Percentiles rank a stretch among this genome's conserved stretches.
Evolutionary conservation across 2,797 vertebrate species (phyloP).

Genomic region (Sciaenops ocellatus): DNA sequence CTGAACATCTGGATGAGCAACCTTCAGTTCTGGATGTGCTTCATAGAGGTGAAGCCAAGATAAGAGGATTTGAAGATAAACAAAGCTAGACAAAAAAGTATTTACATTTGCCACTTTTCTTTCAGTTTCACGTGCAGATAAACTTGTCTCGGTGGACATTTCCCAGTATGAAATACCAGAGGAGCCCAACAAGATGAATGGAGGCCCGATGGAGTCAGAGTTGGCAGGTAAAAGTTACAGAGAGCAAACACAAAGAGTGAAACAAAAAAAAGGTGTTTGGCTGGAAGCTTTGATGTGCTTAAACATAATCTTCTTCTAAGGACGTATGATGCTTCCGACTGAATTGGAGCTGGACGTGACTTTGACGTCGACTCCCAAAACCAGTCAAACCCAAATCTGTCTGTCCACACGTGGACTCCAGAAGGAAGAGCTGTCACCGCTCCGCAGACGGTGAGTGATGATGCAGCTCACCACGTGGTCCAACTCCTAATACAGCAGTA

Average conservation of each 20-base stretch:
- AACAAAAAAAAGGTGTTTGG: neutral
- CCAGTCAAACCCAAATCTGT: slow-evolving; percentile 52
- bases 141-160: slow-evolving; percentile 42
- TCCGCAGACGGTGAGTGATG: slow-evolving; percentile 81
- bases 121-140: slow-evolving; percentile 41
- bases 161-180: slow-evolving; percentile 58
- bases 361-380: slow-evolving; percentile 74
- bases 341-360: slow-evolving; percentile 85
- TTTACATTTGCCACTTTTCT: neutral
- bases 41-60: slow-evolving; percentile 77
- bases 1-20: slow-evolving; percentile 76
- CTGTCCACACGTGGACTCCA: slow-evolving; percentile 73
- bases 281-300: neutral
- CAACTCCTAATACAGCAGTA: neutral
- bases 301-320: slow-evolving; percentile 68
- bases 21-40: slow-evolving; percentile 73
- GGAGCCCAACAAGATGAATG: slow-evolving; percentile 1
- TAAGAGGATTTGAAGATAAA: neutral
- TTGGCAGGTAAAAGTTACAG: slow-evolving; percentile 65
- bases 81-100: neutral
- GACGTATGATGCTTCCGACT: slow-evolving; percentile 58
- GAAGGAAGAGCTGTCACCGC: slow-evolving; percentile 79
- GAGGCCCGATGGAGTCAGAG: slow-evolving; percentile 36
- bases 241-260: neutral
- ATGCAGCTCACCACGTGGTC: neutral